Evolutionary conservation across 92 coral and sea anemone species (phyloP), one percentile per base, ranked within the genome.

Genomic region (Paragorgia papillata): DNA sequence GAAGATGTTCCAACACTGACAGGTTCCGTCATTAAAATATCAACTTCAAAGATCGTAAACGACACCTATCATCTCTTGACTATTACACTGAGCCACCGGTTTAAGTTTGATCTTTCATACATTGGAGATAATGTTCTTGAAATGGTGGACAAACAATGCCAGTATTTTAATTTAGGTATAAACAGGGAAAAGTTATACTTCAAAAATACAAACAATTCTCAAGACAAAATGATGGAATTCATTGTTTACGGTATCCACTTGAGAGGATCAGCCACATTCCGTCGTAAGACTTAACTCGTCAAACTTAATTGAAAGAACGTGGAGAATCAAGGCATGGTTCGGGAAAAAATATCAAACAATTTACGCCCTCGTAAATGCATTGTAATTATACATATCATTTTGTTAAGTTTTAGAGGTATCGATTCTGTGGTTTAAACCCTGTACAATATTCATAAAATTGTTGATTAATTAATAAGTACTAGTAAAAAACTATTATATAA

Each of bases 131-230:
- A 62, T 9, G 83, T 85, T 13, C 88, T 90, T 71, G 91, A 88
- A 63, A 86, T 90, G 15, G 69, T 86, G 63, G 85, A 90, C 51
- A 81, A 83, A 31, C 58, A 83, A 29, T 62, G 86, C 57, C 2
- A 6, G 0, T 48, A 81, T 17, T 86, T 88, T 21, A 17, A 69
- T 1, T 53, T 89, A 56, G 96, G 96, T 0, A 33, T 90, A 3
- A 81, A 90, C 40, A 76, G 83, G 59, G 96, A 90, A 46, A 82
- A 75, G 26, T 58, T 90, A 12, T 81, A 90, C 77, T 90, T 90
- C 79, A 83, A 82, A 30, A 62, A 78, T 41, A 60, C 85, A 7
- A 51, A 50, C 8, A 81, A 79, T 39, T 29, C 43, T 17, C 78
- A 75, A 0, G 34, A 75, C n/a, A 73, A 70, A 20, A 62, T 90